phyloP scores from a whole-genome alignment of 2,797 vertebrate genomes.

The Manis javanica region DNA sequence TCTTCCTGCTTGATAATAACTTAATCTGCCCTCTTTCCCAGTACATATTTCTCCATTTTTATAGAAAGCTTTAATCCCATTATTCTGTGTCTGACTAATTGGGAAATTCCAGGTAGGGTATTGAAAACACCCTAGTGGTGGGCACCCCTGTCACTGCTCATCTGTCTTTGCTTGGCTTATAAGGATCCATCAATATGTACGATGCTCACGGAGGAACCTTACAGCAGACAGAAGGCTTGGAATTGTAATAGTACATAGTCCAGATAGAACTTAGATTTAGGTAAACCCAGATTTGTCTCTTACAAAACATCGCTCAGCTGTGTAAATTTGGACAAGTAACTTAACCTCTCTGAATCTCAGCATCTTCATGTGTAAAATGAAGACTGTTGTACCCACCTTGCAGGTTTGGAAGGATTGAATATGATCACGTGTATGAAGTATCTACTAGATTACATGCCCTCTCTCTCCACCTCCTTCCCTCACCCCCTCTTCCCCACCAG shows the following conservation, averaged over 20 bases:
- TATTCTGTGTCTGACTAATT: not conserved
- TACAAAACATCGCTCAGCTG: not conserved
- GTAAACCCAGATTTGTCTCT: not conserved
- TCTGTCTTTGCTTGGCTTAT: not conserved
- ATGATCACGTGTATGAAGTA: rapidly evolving
- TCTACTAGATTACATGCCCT: too few relatives aligned
- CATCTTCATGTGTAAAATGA: not conserved
- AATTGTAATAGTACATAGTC: rapidly evolving
- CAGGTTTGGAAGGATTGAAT: not conserved
- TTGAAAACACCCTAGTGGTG: not conserved
- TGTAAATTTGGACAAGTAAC: not conserved
- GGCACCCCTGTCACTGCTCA: not conserved
- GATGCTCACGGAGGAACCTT: not conserved
- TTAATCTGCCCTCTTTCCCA: not conserved
- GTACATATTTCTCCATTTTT: not conserved
- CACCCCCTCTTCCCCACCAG: not conserved
- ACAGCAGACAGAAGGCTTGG: not conserved
- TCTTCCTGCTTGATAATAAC: not conserved
- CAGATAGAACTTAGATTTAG: not conserved
- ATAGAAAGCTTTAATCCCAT: not conserved
- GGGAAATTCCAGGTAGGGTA: not conserved
- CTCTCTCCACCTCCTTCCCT: not conserved
- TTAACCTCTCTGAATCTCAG: not conserved
- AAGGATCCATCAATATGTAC: not conserved
- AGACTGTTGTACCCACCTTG: too few relatives aligned